These are phyloP conservation scores for Lichenostomus cassidix DNA, from an alignment of 2,113 vertebrate genomes.

Conservation along the genomic window DNA sequence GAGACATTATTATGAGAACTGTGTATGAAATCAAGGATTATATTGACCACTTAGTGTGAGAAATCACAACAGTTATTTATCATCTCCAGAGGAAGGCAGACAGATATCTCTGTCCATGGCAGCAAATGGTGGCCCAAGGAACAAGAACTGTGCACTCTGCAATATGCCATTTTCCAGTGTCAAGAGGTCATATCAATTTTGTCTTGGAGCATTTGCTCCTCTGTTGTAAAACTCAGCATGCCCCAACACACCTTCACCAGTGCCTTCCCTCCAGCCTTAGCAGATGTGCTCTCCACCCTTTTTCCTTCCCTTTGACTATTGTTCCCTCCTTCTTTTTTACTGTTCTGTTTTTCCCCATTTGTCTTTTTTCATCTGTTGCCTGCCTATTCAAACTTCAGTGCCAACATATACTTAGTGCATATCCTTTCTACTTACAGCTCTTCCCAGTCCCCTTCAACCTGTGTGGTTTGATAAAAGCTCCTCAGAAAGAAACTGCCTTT, in stretches of 20 bases:
- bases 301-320: not conserved
- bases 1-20: not conserved
- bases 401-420: not conserved
- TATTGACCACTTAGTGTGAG: not conserved
- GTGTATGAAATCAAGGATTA: not conserved
- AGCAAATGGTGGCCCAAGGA: not conserved
- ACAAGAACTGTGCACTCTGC: not conserved
- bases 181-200: not conserved
- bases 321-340: not conserved
- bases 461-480: not conserved
- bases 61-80: rapidly evolving
- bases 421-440: not conserved
- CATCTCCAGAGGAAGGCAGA: not conserved
- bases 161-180: not conserved
- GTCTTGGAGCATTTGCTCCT: not conserved
- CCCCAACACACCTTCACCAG: not conserved
- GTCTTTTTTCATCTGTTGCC: not conserved
- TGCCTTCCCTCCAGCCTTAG: not conserved
- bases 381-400: not conserved
- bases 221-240: not conserved
- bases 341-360: not conserved
- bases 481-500: not conserved
- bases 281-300: not conserved
- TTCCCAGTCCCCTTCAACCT: not conserved
- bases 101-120: not conserved